phyloP scores from a whole-genome alignment of 2,113 vertebrate genomes.

The Ornithorhynchus anatinus region DNA sequence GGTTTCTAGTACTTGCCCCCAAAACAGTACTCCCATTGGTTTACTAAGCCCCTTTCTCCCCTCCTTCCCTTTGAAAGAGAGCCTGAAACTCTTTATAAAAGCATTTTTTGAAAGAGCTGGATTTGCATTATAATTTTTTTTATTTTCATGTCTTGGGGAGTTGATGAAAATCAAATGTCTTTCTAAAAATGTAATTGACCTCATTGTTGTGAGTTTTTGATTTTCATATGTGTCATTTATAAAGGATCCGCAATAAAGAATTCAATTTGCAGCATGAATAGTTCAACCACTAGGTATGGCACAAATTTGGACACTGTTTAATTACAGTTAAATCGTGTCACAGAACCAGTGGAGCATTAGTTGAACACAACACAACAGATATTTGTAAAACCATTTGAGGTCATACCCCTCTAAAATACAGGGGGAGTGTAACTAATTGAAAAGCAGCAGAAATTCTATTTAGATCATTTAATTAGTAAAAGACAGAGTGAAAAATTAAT shows the following conservation, averaged over 20 bases:
- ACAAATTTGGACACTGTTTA: slow-evolving; percentile 62
- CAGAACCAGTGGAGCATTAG: slow-evolving; percentile 54
- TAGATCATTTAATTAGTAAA: slow-evolving; percentile 26
- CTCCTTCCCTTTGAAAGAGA: too few species aligned
- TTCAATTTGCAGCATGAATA: slow-evolving; percentile 76
- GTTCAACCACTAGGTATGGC: slow-evolving; percentile 72
- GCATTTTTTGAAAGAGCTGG: background rate
- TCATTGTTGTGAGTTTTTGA: slow-evolving; percentile 58
- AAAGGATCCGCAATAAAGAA: slow-evolving; percentile 65
- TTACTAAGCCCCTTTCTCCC: too few species aligned
- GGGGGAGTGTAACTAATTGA: slow-evolving; percentile 29
- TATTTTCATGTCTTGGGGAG: slow-evolving; percentile 29
- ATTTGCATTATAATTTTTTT: background rate
- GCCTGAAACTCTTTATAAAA: background rate
- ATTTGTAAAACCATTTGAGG: slow-evolving; percentile 53
- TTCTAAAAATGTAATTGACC: slow-evolving; percentile 54
- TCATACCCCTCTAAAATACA: slow-evolving; percentile 40
- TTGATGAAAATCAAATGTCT: slow-evolving; percentile 52
- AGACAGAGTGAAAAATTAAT: slow-evolving; percentile 16
- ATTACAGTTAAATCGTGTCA: slow-evolving; percentile 70
- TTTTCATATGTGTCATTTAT: slow-evolving; percentile 68
- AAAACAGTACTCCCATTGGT: too few species aligned
- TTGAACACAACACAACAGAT: slow-evolving; percentile 61
- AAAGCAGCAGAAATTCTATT: background rate
- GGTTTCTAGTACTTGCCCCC: too few species aligned